These are phyloP conservation scores for Druon quercuslanigerum DNA, from an alignment of 1,140 invertebrate genomes.

Conservation along the genomic window DNA sequence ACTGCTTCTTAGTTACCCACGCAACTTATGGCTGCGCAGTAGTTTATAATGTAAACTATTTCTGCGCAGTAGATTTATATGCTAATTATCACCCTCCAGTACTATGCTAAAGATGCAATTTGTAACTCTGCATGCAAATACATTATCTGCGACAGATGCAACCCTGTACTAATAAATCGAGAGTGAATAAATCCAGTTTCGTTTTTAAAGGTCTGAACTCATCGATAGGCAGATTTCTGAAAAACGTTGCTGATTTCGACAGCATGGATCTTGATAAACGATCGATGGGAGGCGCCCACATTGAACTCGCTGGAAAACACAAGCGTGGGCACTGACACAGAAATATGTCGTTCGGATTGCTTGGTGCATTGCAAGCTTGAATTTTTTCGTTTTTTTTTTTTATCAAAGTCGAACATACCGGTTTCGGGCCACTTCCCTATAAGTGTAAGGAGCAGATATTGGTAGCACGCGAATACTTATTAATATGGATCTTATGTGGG, in stretches of 20 bases:
- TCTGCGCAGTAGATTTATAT: too few species aligned
- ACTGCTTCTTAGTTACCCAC: too few species aligned
- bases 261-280: constrained; percentile 24
- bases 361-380: neutral
- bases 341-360: constrained; percentile 26
- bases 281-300: constrained; percentile 13
- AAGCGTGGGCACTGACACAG: constrained; percentile 27
- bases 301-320: neutral
- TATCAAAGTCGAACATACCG: constrained; percentile 11
- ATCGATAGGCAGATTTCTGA: constrained; percentile 9
- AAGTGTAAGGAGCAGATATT: constrained; percentile 24
- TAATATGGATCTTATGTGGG: constrained; percentile 52
- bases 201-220: neutral
- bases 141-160: too few species aligned
- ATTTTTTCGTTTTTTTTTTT: neutral
- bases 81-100: too few species aligned
- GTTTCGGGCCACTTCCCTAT: constrained; percentile 24
- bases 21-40: too few species aligned
- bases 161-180: neutral
- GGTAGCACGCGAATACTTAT: constrained; percentile 42
- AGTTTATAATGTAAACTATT: too few species aligned
- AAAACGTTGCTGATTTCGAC: neutral
- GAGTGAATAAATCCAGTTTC: constrained; percentile 11
- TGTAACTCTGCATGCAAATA: too few species aligned
- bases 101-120: too few species aligned